Evolutionary conservation across 2,888 invertebrate species (phyloP).

Genomic region (Ormia ochracea): DNA sequence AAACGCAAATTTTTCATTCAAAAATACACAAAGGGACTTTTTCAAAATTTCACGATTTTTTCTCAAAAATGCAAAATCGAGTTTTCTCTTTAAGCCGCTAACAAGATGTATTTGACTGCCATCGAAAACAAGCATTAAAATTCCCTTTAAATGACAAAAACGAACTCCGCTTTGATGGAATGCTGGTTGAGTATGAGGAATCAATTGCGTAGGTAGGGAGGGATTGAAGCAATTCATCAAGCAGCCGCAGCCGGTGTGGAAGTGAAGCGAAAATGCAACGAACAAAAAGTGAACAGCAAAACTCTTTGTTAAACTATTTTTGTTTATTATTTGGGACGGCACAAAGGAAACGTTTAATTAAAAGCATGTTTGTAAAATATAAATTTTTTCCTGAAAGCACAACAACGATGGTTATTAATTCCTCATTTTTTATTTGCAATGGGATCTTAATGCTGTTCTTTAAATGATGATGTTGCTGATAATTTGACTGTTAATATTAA

Average conservation of each 20-base stretch:
- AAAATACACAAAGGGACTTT: too few relatives aligned
- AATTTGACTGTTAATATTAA: constrained; percentile 30
- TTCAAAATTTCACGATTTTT: too few relatives aligned
- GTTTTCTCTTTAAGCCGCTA: neutral
- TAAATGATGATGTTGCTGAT: neutral
- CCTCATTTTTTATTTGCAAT: neutral
- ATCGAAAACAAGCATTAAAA: neutral
- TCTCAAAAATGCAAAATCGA: neutral
- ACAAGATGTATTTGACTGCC: neutral
- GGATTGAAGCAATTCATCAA: constrained; percentile 35
- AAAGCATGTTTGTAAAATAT: constrained; percentile 69
- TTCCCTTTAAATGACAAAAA: constrained; percentile 1
- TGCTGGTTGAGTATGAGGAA: constrained; percentile 11
- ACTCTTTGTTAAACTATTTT: constrained; percentile 29
- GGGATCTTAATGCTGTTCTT: neutral
- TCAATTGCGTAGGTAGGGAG: constrained; percentile 47
- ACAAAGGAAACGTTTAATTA: constrained; percentile 71
- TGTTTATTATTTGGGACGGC: constrained; percentile 27
- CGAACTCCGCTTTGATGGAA: constrained; percentile 5
- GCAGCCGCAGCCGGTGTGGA: neutral
- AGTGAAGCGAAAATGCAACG: constrained; percentile 10
- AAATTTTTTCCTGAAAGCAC: neutral
- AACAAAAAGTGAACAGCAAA: constrained; percentile 3
- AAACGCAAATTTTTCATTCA: too few relatives aligned
- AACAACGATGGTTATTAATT: neutral